Percentiles rank a stretch among this genome's conserved stretches.
Conservation (phyloP, 2,888 invertebrate genomes). For the Epinotia ramella region DNA sequence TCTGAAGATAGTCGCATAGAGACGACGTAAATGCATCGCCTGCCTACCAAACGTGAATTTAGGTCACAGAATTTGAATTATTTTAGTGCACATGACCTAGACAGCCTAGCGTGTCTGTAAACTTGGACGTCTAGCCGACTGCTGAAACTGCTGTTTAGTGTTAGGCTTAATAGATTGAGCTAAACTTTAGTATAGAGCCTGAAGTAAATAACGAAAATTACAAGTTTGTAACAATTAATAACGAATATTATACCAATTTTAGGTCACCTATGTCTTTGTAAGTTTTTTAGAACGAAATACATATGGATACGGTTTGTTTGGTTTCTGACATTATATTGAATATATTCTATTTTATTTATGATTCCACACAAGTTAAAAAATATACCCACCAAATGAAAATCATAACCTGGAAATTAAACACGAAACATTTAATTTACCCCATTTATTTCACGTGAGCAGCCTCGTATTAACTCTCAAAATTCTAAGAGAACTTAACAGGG, state of each 20-base stretch:
- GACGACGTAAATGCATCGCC: background rate
- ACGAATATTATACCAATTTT: background rate
- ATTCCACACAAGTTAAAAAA: background rate
- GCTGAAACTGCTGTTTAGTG: background rate
- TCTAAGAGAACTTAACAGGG: background rate
- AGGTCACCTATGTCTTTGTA: background rate
- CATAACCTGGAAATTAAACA: too few species aligned
- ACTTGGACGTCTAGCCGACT: conserved; percentile 11
- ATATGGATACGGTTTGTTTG: background rate
- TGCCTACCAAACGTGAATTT: conserved; percentile 17
- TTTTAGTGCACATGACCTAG: conserved; percentile 24
- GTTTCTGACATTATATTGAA: background rate
- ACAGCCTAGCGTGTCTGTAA: conserved; percentile 29
- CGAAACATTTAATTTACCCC: background rate
- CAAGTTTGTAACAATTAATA: background rate
- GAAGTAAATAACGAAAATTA: background rate
- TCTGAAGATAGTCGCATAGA: background rate
- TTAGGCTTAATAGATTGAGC: conserved; percentile 11
- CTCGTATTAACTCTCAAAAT: background rate
- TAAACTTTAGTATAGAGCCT: background rate
- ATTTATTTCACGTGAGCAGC: background rate
- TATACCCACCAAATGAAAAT: too few species aligned
- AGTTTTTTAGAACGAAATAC: too few species aligned
- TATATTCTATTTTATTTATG: background rate
- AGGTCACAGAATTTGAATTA: conserved; percentile 34